Evolutionary conservation across 2,797 vertebrate genomes (phyloP).

Genomic region (Alectoris magna): DNA sequence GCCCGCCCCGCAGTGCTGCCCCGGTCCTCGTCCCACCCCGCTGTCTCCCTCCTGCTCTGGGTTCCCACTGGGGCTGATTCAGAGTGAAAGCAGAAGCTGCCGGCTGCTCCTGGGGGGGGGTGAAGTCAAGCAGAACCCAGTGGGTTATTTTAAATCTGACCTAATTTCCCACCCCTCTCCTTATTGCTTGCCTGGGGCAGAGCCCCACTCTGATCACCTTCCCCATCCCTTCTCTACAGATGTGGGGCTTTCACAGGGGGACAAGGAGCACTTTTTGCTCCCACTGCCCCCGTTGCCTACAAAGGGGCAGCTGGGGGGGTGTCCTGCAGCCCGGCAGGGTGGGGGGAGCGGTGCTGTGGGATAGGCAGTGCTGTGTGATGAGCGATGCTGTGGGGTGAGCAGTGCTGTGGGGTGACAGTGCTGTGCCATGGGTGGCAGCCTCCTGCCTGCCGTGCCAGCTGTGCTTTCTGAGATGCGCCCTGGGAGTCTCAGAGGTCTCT

Average conservation of each 20-base stretch:
- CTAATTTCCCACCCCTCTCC: slow-evolving; percentile 61
- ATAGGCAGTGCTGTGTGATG: not conserved
- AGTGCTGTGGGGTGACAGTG: too few species aligned
- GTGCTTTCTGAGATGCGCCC: not conserved
- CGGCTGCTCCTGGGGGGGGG: slow-evolving; percentile 41
- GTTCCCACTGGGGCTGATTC: slow-evolving; percentile 70
- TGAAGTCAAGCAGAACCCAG: slow-evolving; percentile 81
- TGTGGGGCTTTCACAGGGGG: not conserved
- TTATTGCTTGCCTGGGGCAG: not conserved
- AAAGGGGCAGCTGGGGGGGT: not conserved
- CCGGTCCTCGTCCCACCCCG: not conserved
- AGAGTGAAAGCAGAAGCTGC: slow-evolving; percentile 85
- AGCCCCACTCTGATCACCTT: not conserved
- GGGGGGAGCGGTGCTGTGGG: not conserved
- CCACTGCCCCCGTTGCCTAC: fast-evolving
- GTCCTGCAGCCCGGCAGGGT: not conserved
- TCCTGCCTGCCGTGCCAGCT: not conserved
- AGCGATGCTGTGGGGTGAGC: too few species aligned
- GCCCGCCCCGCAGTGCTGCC: fast-evolving
- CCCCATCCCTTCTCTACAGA: not conserved
- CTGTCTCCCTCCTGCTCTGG: not conserved
- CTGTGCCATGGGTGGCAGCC: not conserved
- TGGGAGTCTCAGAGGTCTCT: not conserved
- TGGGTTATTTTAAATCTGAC: slow-evolving; percentile 79
- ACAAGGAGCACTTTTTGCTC: not conserved